Evolutionary conservation across 2,888 invertebrate species (phyloP).

Genomic region (Perithous albicinctus): DNA sequence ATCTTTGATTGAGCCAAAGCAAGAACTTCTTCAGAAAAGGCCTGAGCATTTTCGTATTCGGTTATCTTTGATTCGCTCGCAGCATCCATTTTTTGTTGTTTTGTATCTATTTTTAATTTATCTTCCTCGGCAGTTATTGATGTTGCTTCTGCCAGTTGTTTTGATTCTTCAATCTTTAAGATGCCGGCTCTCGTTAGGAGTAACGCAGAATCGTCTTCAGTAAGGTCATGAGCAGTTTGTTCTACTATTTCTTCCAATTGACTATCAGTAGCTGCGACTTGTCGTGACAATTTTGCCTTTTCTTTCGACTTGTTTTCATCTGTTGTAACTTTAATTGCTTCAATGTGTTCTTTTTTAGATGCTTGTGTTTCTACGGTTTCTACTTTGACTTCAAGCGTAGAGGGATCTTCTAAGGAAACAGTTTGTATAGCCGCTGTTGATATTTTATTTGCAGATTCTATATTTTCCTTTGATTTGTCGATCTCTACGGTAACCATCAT

Average conservation of each 20-base stretch:
- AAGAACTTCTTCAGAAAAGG: background rate
- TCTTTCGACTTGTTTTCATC: conserved; percentile 21
- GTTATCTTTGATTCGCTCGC: background rate
- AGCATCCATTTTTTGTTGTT: background rate
- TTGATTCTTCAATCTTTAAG: conserved; percentile 25
- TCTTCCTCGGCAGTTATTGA: conserved; percentile 45
- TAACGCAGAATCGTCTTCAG: background rate
- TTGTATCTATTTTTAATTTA: conserved; percentile 26
- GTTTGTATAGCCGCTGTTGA: background rate
- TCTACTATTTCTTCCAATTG: conserved; percentile 4
- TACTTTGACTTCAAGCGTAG: conserved; percentile 6
- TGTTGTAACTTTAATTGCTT: conserved; percentile 33
- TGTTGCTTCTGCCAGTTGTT: conserved; percentile 28
- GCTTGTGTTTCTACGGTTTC: conserved; percentile 33
- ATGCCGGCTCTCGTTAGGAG: conserved; percentile 7
- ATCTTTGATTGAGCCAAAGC: conserved; percentile 9
- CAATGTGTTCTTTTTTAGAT: conserved; percentile 24
- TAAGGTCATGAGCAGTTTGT: background rate
- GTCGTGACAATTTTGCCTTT: conserved; percentile 1
- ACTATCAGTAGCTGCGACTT: conserved; percentile 17
- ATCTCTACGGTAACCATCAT: background rate
- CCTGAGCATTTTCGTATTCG: background rate
- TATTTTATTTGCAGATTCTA: background rate
- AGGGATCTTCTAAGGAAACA: conserved; percentile 1
- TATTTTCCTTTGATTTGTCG: background rate